Percentiles rank a stretch among this genome's conserved stretches.
phyloP scores from a whole-genome alignment of 2,888 invertebrate species.

The Cistogaster globosa region DNA sequence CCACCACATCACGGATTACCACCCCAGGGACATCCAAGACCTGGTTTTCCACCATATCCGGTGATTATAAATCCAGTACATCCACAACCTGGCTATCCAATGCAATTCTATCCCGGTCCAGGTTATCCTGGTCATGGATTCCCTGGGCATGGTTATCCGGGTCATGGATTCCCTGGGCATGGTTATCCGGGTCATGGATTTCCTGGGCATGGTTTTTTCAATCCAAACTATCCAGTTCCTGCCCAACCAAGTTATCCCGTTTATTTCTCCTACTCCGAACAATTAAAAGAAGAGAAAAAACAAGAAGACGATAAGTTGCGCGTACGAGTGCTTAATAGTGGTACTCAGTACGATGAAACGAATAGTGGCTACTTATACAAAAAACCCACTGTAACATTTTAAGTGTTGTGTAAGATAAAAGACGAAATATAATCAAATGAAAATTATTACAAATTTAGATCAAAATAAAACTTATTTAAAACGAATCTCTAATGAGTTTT shows the following conservation, averaged over 20 bases:
- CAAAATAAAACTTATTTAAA: conserved; percentile 1
- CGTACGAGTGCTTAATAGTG: conserved; percentile 8
- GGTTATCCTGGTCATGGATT: neutral
- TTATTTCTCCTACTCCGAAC: conserved; percentile 8
- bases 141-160: conserved; percentile 43
- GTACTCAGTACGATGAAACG: conserved; percentile 46
- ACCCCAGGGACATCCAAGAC: neutral
- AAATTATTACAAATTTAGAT: conserved; percentile 2
- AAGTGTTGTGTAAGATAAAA: neutral
- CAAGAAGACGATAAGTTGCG: conserved; percentile 26
- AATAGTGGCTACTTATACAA: conserved; percentile 64
- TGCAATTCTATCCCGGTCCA: neutral
- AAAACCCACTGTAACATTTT: conserved; percentile 47
- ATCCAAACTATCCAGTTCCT: neutral
- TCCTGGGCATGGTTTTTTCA: conserved; percentile 35
- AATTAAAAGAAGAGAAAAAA: conserved; percentile 21
- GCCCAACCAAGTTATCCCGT: neutral
- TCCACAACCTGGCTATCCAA: neutral
- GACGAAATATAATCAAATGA: neutral
- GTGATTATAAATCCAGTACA: neutral
- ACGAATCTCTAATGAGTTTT: neutral
- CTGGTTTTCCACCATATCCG: neutral
- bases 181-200: conserved; percentile 6
- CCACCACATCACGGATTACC: neutral
- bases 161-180: neutral